Evolutionary conservation across 2,888 invertebrate species (phyloP), one percentile per base, ranked within the genome.

Genomic region (Ophraella communa): DNA sequence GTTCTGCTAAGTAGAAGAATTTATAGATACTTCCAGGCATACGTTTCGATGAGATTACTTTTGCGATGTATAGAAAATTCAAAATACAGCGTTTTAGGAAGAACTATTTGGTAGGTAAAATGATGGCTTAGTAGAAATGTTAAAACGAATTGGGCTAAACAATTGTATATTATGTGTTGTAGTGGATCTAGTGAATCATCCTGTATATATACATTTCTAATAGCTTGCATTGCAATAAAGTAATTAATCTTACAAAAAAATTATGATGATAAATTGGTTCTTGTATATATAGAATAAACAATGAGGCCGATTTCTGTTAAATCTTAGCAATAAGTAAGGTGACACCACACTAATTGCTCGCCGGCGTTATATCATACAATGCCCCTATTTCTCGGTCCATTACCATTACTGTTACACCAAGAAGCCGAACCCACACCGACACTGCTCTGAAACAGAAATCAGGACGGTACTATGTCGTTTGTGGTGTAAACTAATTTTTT

Each of bases 311-410:
- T 23, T 49, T 49, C 52, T 52, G 52, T 52, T 52, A 52, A 33
- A 52, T 33, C 42, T 42, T 18, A 52, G 20, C 33, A 21, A 49
- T 49, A n/a, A 30, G 63, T 63, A 59, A 64, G 58, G 64, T 59
- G 64, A 53, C 54, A 59, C 58, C 58, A 24, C 27, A 52, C 27
- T 52, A 45, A 54, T 54, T 53, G 58, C 44, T 55, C 21, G 55
- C 44, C 44, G 47, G 59, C 58, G 45, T 54, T 45, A 58, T 24
- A 53, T 47, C 30, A 58, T 65, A 73, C 70, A 72, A 73, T 71
- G 71, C 61, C 61, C 68, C 66, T 67, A 71, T 74, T 74, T 73
- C 71, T 73, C 69, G 73, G 72, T 73, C 73, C 69, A 72, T 72
- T 72, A 72, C 69, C 67, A 55, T 44, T 24, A 24, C 23, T 49